These are phyloP conservation scores for Mormyrus hasselquistii DNA, from an alignment of 2,797 vertebrate genomes.

Conservation along the genomic window DNA sequence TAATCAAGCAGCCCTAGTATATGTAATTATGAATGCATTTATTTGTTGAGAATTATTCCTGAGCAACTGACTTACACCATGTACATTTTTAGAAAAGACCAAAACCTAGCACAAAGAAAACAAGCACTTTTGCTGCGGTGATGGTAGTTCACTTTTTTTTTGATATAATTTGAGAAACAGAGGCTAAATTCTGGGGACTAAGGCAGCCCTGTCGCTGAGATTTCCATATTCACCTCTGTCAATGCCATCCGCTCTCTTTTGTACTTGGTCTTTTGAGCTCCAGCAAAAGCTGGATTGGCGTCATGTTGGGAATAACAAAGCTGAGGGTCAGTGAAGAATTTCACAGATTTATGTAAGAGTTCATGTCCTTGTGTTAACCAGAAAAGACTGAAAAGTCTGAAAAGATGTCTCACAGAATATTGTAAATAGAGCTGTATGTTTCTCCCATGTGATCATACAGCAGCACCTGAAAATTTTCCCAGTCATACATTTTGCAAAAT, in stretches of 20 bases:
- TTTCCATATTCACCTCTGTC: not conserved
- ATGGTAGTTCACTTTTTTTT: not conserved
- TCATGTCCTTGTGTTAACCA: not conserved
- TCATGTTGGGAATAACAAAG: not conserved
- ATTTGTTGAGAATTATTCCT: not conserved
- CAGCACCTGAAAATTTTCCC: not conserved
- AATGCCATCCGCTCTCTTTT: not conserved
- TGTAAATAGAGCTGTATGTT: not conserved
- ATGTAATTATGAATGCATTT: not conserved
- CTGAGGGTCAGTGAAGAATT: constrained; percentile 8
- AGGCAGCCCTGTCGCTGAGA: too few species aligned
- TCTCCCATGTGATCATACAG: not conserved
- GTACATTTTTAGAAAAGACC: not conserved
- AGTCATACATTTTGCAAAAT: not conserved
- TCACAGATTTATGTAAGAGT: not conserved
- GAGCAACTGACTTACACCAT: not conserved
- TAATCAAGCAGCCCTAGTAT: not conserved
- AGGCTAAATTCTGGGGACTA: not conserved
- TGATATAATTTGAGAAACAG: not conserved
- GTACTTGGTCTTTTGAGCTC: not conserved
- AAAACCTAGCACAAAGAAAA: not conserved
- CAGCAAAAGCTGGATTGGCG: not conserved
- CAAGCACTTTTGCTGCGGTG: not conserved
- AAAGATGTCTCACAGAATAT: not conserved
- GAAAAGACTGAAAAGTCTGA: not conserved